Base-by-base conservation (phyloP, 2,113 vertebrate species). In the Gambusia affinis region DNA sequence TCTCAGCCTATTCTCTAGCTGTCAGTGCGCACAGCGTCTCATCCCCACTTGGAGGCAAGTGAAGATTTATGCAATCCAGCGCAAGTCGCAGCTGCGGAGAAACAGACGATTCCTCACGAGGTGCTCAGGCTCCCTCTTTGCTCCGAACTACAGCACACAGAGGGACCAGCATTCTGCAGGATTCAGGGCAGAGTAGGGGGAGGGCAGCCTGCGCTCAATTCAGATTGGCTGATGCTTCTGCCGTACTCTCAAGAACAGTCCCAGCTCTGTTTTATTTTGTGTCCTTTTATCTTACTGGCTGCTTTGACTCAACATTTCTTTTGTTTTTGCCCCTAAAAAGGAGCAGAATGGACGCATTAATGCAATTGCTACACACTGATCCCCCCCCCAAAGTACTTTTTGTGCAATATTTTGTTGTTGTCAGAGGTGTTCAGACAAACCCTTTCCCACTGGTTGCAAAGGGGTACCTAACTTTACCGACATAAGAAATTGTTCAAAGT, bases 11-110 rank as follows among this genome's bases (percentile, higher is more conserved):
- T 73, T 60, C 68, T 72, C 68, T 76, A 44, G 67, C 75, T 79
- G 76, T 89, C 85, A 86, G 51, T 80, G 65, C 72, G 42, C 65
- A 66, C 30, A 63, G 72, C 72, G 76, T 76, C 66, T 77, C 75
- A 74, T 75, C 76, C 74, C 74, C 79, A 75, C 67, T 78, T 78
- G 75, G 74, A 12, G 75, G 65, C 39, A 64, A 67, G 15, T 84
- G 81, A 84, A 87, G 84, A 80, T 64, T 78, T 84, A 87, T 47
- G 87, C 92, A 92, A 92, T 94, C 92, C 92, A 87, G 75, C 64
- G 84, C 85, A 91, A 92, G 85, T 91, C 92, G 82, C 92, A 89
- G 81, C 51, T 57, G 51, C 51, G 17, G 51, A 57, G 44, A 57
- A 57, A 22, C 51, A 57, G 51, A 57, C 51, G 8, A 57, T 57